Conservation (phyloP, 2,888 invertebrate genomes). For the Limnephilus rhombicus region DNA sequence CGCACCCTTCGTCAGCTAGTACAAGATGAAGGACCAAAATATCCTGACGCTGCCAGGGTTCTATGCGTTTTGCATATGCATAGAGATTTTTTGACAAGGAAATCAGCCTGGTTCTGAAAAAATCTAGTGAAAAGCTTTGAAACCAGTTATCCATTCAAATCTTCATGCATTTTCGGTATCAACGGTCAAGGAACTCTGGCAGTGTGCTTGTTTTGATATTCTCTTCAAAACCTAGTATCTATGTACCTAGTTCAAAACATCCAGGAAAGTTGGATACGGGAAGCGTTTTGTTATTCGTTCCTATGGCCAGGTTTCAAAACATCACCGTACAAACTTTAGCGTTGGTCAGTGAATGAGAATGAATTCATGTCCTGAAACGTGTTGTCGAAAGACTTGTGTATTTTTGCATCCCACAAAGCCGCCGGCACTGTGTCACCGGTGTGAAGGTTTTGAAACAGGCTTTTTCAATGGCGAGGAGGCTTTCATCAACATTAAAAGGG, state of each 20-base stretch:
- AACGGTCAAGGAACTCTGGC: neutral
- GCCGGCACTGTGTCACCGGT: neutral
- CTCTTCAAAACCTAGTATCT: neutral
- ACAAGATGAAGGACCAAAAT: too few relatives aligned
- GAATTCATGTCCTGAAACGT: neutral
- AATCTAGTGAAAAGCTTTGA: too few relatives aligned
- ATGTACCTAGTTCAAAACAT: neutral
- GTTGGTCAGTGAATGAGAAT: neutral
- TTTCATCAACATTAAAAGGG: neutral
- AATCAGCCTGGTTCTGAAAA: too few relatives aligned
- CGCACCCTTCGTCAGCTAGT: too few relatives aligned
- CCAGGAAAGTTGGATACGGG: neutral
- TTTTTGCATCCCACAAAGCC: neutral
- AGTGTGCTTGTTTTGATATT: neutral
- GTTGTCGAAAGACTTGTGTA: neutral
- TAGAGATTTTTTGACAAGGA: too few relatives aligned
- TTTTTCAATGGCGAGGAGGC: neutral
- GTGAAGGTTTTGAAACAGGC: neutral
- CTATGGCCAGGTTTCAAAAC: neutral
- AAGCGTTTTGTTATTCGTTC: neutral
- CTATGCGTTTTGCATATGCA: too few relatives aligned
- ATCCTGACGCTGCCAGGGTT: too few relatives aligned
- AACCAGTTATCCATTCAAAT: too few relatives aligned
- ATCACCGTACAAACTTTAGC: neutral
- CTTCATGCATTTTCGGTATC: neutral